Evolutionary conservation across 2,888 invertebrate species (phyloP).

Genomic region (Mycalesis mineus): DNA sequence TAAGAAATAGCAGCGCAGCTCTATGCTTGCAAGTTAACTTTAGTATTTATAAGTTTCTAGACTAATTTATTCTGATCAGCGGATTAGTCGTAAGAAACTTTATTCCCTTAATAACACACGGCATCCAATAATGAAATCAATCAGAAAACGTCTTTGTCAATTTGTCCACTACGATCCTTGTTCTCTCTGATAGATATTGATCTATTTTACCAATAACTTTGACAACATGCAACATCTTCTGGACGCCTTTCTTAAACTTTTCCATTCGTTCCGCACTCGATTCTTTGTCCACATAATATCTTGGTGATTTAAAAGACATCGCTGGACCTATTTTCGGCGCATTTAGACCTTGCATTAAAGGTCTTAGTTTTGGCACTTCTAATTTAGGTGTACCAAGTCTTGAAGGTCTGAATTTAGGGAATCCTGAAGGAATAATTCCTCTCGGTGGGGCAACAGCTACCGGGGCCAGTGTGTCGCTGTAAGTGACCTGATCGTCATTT

Average conservation of each 20-base stretch:
- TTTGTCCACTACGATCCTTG: conserved; percentile 62
- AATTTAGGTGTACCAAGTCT: conserved; percentile 50
- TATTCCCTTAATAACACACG: background rate
- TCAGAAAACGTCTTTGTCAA: conserved; percentile 60
- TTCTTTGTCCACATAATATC: conserved; percentile 46
- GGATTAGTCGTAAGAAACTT: too few relatives aligned
- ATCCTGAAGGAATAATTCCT: conserved; percentile 47
- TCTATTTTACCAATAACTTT: conserved; percentile 66
- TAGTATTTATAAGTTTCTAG: too few relatives aligned
- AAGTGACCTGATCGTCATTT: conserved; percentile 49
- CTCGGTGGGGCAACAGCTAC: conserved; percentile 52
- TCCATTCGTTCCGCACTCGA: conserved; percentile 65
- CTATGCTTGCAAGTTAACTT: too few relatives aligned
- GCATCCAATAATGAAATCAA: background rate
- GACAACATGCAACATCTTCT: conserved; percentile 65
- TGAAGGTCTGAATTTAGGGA: conserved; percentile 46
- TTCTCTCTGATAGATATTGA: conserved; percentile 63
- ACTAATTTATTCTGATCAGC: too few relatives aligned
- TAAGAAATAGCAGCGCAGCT: too few relatives aligned
- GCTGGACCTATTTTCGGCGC: conserved; percentile 52
- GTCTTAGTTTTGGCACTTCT: conserved; percentile 41
- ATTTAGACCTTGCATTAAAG: conserved; percentile 23
- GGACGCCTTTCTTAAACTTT: conserved; percentile 63
- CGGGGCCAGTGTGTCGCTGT: conserved; percentile 49
- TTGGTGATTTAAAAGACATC: conserved; percentile 41